These are phyloP conservation scores for Bombyx mori DNA, from an alignment of 1,140 invertebrate species.

Conservation along the genomic window ASM3026992v2 NC_085118.1:7408001-7408500, in stretches of 20 bases:
- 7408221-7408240: constrained; percentile 51
- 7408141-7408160: too few species aligned
- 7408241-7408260: constrained; percentile 57
- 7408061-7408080: too few species aligned
- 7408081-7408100: too few species aligned
- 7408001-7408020: too few species aligned
- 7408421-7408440: constrained; percentile 66
- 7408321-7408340: constrained; percentile 57
- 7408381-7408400: constrained; percentile 68
- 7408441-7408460: constrained; percentile 58
- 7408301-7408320: constrained; percentile 65
- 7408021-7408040: too few species aligned
- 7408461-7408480: constrained; percentile 46
- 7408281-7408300: constrained; percentile 70
- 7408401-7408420: constrained; percentile 67
- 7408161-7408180: too few species aligned
- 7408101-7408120: too few species aligned
- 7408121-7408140: too few species aligned
- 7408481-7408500: constrained; percentile 26
- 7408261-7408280: constrained; percentile 65
- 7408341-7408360: constrained; percentile 57
- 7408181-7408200: too few species aligned
- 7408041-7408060: too few species aligned
- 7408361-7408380: constrained; percentile 71
- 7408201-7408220: constrained; percentile 19